These are phyloP conservation scores for Mya arenaria DNA, from an alignment of 1,140 invertebrate genomes.

Conservation along the genomic window DNA sequence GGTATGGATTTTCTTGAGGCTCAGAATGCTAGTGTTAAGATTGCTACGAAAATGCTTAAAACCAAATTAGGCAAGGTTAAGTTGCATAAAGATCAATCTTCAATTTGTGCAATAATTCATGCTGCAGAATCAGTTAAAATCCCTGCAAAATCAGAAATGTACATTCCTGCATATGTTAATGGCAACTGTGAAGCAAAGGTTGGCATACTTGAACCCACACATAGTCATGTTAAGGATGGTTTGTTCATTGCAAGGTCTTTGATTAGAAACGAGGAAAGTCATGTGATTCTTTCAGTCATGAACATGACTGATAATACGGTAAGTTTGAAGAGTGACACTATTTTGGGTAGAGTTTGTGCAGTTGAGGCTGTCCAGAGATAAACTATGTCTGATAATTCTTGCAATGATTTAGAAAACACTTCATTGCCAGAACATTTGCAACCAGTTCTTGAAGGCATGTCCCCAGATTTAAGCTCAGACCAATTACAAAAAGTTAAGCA, in stretches of 20 bases:
- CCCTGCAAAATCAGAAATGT: slow-evolving; percentile 30
- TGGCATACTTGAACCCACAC: slow-evolving; percentile 31
- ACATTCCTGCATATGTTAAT: slow-evolving; percentile 20
- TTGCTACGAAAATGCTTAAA: neutral
- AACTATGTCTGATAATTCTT: neutral
- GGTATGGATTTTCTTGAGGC: slow-evolving; percentile 5
- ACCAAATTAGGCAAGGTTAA: neutral
- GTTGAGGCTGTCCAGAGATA: neutral
- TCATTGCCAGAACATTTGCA: slow-evolving; percentile 43
- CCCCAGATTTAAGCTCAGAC: neutral
- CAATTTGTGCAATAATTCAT: slow-evolving; percentile 12
- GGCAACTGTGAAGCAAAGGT: neutral
- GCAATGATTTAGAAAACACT: too few relatives aligned
- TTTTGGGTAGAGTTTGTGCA: neutral
- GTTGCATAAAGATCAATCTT: neutral
- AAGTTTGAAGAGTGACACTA: slow-evolving; percentile 11
- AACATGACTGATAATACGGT: slow-evolving; percentile 11
- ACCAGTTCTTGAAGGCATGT: slow-evolving; percentile 5
- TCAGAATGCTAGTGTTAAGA: neutral
- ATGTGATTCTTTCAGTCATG: neutral
- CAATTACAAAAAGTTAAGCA: slow-evolving; percentile 1
- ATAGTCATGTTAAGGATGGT: slow-evolving; percentile 12
- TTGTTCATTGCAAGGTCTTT: slow-evolving; percentile 39
- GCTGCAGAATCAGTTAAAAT: slow-evolving; percentile 10
- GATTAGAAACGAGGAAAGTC: neutral